Base-by-base conservation (phyloP, 2,888 invertebrate genomes). In the Athripsodes cinereus region DNA sequence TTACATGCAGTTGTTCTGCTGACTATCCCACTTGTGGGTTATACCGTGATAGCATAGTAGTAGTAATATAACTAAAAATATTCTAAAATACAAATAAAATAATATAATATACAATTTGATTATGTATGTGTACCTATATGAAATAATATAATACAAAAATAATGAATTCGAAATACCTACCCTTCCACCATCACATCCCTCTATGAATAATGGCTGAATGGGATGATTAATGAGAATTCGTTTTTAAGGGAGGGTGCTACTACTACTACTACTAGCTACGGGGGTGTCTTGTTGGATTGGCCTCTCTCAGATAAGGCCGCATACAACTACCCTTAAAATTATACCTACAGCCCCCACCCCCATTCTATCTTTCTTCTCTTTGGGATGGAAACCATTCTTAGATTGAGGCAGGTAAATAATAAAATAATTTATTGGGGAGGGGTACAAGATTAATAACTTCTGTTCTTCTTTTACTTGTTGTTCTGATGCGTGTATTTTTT, bases 181-280 rank as follows among this genome's bases (percentile, higher is more conserved):
- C n/a, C n/a, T n/a, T n/a, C n/a, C n/a, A n/a, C n/a, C 44, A 58
- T 47, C 44, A 50, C 53, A 53, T 59, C 53, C 59, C 56, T 51
- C n/a, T 54, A 53, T 18, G 40, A 55, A 53, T 52, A 49, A 52
- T 50, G 52, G 55, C 51, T 31, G 57, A 51, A 50, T 22, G 44
- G 35, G 20, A 52, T 59, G 62, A 62, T 62, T 59, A 62, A 62
- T 62, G 59, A 21, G 55, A 48, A 53, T 51, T 19, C 44, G 47
- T 57, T 47, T 47, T 57, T 62, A 52, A 53, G 61, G 61, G 61
- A 50, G 48, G 40, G 46, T 46, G 51, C 22, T 31, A 31, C 11
- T 31, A 31, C 8, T 6, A 11, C 8, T 31, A 6, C 31, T 31
- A 31, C 31, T 6, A 6, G 31, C 16, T 26, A 40, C 49, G 48